A percentile compares a stretch with the other conserved stretches of the same genome.
These are phyloP conservation scores for Phalacrocorax brasilianus DNA, from an alignment of 2,113 vertebrate species.

Conservation along the genomic window DNA sequence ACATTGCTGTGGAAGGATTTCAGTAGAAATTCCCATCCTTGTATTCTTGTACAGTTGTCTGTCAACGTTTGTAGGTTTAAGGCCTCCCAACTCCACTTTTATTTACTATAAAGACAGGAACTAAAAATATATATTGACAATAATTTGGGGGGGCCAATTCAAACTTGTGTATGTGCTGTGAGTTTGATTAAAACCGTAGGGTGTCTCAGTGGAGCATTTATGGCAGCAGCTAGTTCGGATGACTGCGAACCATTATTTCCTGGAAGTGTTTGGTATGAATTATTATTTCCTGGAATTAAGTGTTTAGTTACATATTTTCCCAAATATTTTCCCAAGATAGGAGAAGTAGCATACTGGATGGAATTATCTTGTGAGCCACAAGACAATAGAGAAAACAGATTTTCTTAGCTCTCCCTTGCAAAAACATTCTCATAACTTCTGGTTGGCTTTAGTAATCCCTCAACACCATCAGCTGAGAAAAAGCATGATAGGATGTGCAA, in stretches of 20 bases:
- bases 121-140: neutral
- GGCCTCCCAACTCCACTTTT: neutral
- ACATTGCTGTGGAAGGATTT: neutral
- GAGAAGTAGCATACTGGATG: neutral
- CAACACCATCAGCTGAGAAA: neutral
- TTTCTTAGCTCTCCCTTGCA: neutral
- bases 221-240: neutral
- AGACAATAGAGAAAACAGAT: neutral
- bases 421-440: neutral
- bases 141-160: neutral
- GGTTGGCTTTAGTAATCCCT: neutral
- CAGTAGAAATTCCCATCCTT: neutral
- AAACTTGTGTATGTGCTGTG: neutral
- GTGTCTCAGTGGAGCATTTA: neutral
- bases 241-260: neutral
- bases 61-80: neutral
- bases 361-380: neutral
- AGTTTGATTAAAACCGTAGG: neutral
- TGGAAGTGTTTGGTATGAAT: neutral
- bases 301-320: neutral
- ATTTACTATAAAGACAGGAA: neutral
- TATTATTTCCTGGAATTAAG: neutral
- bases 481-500: neutral
- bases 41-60: accelerated
- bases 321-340: neutral